Conservation (phyloP, 2,888 invertebrate species). For the Argyra leucocephala region DNA sequence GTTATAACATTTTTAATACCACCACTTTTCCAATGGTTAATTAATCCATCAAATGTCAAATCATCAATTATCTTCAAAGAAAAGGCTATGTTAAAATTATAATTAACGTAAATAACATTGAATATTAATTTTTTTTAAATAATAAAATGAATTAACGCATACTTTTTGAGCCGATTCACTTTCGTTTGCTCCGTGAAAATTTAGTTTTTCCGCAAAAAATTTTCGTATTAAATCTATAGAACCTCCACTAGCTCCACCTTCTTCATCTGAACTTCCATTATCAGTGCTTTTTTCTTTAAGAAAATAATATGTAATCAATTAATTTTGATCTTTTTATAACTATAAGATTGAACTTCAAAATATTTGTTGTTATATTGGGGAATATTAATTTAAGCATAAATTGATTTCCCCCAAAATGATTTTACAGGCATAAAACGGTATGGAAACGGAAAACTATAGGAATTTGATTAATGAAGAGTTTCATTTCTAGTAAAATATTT, state of each 20-base stretch:
- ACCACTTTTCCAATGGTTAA: conserved; percentile 65
- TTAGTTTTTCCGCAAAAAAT: conserved; percentile 57
- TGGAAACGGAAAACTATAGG: too few relatives aligned
- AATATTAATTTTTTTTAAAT: too few relatives aligned
- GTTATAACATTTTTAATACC: conserved; percentile 80
- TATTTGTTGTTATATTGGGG: too few relatives aligned
- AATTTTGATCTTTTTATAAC: too few relatives aligned
- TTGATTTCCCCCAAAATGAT: too few relatives aligned
- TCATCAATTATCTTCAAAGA: conserved; percentile 53
- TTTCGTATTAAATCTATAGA: conserved; percentile 56
- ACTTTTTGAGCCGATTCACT: conserved; percentile 26
- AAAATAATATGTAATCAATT: too few relatives aligned
- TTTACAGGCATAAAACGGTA: too few relatives aligned
- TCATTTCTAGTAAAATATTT: too few relatives aligned
- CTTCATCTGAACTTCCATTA: neutral
- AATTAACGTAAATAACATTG: too few relatives aligned
- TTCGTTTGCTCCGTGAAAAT: conserved; percentile 38
- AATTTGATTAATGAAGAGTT: too few relatives aligned
- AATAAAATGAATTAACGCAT: neutral
- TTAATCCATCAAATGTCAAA: conserved; percentile 64
- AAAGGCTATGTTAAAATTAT: conserved; percentile 1
- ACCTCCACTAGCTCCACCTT: conserved; percentile 30
- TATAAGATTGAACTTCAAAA: too few relatives aligned
- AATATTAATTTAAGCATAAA: too few relatives aligned
- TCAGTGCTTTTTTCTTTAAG: neutral